Percentiles rank a stretch among this genome's conserved stretches.
phyloP scores from a whole-genome alignment of 1,140 invertebrate species.

The Euura saliciscinereae region DNA sequence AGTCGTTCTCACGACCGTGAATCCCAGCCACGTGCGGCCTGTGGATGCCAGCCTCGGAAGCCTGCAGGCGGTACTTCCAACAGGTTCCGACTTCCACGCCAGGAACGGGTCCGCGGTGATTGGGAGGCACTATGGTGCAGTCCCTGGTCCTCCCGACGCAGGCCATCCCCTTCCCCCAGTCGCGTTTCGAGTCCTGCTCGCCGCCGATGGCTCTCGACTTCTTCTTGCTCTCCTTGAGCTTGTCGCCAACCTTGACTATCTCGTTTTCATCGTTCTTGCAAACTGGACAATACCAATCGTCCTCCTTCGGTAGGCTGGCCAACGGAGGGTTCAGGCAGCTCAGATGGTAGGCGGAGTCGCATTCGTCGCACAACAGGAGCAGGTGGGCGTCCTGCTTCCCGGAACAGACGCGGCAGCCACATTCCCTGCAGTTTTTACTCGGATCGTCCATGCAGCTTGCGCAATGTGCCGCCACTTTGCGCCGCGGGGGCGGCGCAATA shows the following conservation, averaged over 20 bases:
- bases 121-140: constrained; percentile 73
- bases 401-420: constrained; percentile 77
- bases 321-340: constrained; percentile 72
- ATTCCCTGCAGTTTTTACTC: constrained; percentile 72
- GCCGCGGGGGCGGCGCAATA: constrained; percentile 34
- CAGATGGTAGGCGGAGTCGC: constrained; percentile 73
- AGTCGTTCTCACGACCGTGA: constrained; percentile 78
- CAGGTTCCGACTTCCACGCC: constrained; percentile 85
- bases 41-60: constrained; percentile 83
- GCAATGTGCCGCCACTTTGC: constrained; percentile 58
- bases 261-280: constrained; percentile 79
- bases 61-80: constrained; percentile 85
- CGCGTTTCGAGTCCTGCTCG: constrained; percentile 55
- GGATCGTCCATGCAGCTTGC: constrained; percentile 73
- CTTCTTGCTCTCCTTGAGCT: constrained; percentile 70
- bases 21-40: constrained; percentile 85
- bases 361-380: constrained; percentile 81
- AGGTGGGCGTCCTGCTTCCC: constrained; percentile 74
- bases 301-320: constrained; percentile 67
- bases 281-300: constrained; percentile 80
- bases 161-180: constrained; percentile 89
- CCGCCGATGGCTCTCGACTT: constrained; percentile 48
- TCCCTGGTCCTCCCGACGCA: constrained; percentile 76
- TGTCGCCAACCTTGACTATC: constrained; percentile 78
- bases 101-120: constrained; percentile 84